phyloP scores from a whole-genome alignment of 2,888 invertebrate genomes.

The Andrena haemorrhoa region DNA sequence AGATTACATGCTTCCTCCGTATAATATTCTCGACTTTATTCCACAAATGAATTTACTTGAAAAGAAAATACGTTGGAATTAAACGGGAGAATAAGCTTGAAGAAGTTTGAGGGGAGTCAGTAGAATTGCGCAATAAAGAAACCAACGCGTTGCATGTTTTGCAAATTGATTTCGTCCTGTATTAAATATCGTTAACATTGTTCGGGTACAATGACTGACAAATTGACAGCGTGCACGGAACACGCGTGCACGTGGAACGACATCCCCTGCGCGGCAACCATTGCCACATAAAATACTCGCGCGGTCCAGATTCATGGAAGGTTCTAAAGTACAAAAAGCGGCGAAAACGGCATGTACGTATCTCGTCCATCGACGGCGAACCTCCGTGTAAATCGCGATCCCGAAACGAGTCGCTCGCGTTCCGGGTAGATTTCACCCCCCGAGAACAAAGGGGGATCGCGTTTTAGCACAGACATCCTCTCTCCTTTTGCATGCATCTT shows the following conservation, averaged over 20 bases:
- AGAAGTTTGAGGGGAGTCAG: no score
- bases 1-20: no score
- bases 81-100: no score
- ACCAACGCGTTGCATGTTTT: conserved; percentile 43
- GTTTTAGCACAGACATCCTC: background rate
- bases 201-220: conserved; percentile 77
- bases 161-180: conserved; percentile 77
- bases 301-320: conserved; percentile 25
- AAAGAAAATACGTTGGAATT: no score
- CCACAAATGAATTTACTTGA: no score
- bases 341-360: conserved; percentile 11
- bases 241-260: conserved; percentile 61
- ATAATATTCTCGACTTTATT: no score
- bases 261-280: conserved; percentile 43
- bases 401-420: conserved; percentile 9
- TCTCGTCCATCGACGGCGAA: conserved; percentile 11
- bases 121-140: background rate
- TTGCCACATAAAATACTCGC: conserved; percentile 19
- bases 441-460: background rate
- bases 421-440: background rate
- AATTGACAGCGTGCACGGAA: conserved; percentile 76
- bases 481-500: background rate
- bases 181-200: conserved; percentile 78
- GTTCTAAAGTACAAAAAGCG: conserved; percentile 37
- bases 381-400: background rate